Percentiles rank a stretch among this genome's conserved stretches.
Evolutionary conservation across 2,797 vertebrate species (phyloP).

Genomic region (Lithobates pipiens): DNA sequence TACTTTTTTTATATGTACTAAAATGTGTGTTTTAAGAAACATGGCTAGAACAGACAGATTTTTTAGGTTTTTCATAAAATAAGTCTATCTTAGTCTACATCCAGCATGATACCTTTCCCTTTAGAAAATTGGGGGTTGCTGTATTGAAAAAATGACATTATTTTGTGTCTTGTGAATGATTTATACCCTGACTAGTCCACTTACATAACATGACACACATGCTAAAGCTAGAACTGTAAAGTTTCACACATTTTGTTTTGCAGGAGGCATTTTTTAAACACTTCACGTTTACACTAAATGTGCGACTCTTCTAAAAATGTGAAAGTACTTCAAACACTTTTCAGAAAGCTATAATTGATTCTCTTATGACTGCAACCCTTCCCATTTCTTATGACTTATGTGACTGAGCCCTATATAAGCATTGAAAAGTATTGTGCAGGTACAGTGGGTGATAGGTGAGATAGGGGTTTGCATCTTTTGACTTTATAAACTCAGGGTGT

Average conservation of each 20-base stretch:
- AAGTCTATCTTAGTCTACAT: no score
- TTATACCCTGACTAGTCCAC: background rate
- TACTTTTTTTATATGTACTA: no score
- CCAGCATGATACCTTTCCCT: no score
- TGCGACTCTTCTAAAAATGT: background rate
- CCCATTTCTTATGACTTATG: background rate
- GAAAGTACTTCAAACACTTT: background rate
- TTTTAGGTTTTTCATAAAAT: no score
- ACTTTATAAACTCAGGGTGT: background rate
- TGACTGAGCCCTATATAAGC: background rate
- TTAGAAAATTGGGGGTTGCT: no score
- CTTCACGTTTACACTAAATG: background rate
- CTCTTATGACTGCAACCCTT: background rate
- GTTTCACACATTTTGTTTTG: constrained; percentile 3
- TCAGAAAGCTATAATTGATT: background rate
- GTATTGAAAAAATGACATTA: no score
- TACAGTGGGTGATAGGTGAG: background rate
- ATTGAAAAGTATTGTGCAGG: background rate
- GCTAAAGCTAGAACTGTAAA: background rate
- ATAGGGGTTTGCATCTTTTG: background rate
- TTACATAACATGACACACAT: background rate
- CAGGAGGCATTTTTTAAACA: background rate
- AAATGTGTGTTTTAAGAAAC: no score
- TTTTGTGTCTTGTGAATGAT: no score
- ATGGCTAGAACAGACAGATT: no score